Base-by-base conservation (phyloP, 2,888 invertebrate species). In the Drosophila flavopinicola region DNA sequence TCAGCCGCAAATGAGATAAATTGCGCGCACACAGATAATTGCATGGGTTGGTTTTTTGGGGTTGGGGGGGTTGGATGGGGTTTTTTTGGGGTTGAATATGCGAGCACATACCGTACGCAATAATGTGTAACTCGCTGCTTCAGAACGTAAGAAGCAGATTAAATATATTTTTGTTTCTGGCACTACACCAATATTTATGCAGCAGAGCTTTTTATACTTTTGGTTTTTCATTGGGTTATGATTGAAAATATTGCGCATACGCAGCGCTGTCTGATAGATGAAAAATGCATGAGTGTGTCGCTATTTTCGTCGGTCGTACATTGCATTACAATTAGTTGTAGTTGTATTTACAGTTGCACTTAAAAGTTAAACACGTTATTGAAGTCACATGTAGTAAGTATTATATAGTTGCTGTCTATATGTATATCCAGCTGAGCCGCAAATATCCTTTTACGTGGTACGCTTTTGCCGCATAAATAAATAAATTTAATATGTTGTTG, bases 1-100 rank as follows among this genome's bases (percentile, higher is more conserved):
- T 88, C 87, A 88, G 87, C 88, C 87, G 78, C 88, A 89, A 89
- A 89, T 86, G 88, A 89, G 88, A 88, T 89, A 88, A 89, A 88
- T 83, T 86, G 83, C 72, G 70, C 78, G 75, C 75, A 84, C 70
- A 71, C 74, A 85, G 78, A 89, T 88, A 88, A 88, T 88, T 88
- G 85, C 78, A 77, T 56, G 70, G 56, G 33, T 48, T 48, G 42
- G 60, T 32, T 23, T 33, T 47, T 38, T 13, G 24, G 4, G n/a
- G 13, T 20, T 23, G 6, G 23, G 10, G 0, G 6, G 4, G 33
- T 7, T 0, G 13, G 2, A 3, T 13, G 1, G n/a, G 9, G 15
- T n/a, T n/a, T n/a, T n/a, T n/a, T n/a, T n/a, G 4, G 7, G 13
- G 9, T 3, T 30, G 47, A 48, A 49, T 53, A 30, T 56, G 27